Evolutionary conservation across 2,797 vertebrate genomes (phyloP).

Genomic region (Premnoplex brunnescens): DNA sequence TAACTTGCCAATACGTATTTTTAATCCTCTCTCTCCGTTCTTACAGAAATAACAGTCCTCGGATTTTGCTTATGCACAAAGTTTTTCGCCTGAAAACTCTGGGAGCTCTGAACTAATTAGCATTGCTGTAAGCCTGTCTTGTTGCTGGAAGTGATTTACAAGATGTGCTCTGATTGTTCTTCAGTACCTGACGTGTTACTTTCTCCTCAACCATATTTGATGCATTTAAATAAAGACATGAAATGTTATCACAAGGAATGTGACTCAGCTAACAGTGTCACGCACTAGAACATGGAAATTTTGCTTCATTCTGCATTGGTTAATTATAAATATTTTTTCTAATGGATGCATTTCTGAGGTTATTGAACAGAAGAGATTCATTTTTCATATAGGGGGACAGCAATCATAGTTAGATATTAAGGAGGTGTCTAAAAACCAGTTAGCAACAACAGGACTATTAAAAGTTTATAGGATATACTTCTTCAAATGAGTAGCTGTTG

Average conservation of each 20-base stretch:
- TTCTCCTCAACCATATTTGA: neutral
- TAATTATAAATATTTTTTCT: neutral
- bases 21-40: neutral
- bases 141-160: conserved; percentile 16
- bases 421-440: neutral
- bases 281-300: neutral
- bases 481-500: neutral
- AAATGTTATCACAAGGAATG: neutral
- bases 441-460: neutral
- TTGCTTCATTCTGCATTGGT: neutral
- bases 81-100: neutral
- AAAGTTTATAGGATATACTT: neutral
- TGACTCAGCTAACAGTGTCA: conserved; percentile 6
- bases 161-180: conserved; percentile 32
- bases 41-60: neutral
- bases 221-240: neutral
- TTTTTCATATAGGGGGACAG: neutral
- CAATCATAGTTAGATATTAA: neutral
- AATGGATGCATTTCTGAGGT: neutral
- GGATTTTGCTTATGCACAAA: neutral
- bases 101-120: neutral
- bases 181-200: neutral
- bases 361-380: neutral
- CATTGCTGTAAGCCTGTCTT: neutral
- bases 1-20: neutral